Conservation (phyloP, 2,888 invertebrate genomes). For the Cerceris rybyensis region DNA sequence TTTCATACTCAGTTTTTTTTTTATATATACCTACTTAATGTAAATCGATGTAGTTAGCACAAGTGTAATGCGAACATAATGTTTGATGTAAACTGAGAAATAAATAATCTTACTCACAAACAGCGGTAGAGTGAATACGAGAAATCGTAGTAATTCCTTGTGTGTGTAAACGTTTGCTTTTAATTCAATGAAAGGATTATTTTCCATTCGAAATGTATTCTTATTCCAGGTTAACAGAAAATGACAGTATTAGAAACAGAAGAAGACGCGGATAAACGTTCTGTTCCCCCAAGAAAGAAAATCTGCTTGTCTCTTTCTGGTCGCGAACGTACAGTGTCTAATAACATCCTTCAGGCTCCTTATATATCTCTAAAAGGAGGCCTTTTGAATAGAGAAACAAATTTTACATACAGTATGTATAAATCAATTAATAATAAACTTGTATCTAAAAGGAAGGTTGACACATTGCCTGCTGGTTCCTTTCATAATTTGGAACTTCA, state of each 20-base stretch:
- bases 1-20: slow-evolving; percentile 21
- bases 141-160: neutral
- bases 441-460: neutral
- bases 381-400: slow-evolving; percentile 64
- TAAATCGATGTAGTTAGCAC: slow-evolving; percentile 4
- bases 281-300: slow-evolving; percentile 82
- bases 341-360: slow-evolving; percentile 70
- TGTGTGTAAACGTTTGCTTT: neutral
- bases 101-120: neutral
- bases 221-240: slow-evolving; percentile 81
- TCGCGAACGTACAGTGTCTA: slow-evolving; percentile 56
- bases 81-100: neutral
- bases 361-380: slow-evolving; percentile 69
- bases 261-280: slow-evolving; percentile 82
- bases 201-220: neutral
- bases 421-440: neutral
- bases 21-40: slow-evolving; percentile 15
- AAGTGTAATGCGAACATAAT: neutral
- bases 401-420: slow-evolving; percentile 70
- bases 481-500: no score
- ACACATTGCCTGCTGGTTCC: no score
- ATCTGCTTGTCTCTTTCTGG: slow-evolving; percentile 80
- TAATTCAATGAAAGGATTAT: neutral
- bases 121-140: neutral
- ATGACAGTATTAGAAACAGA: slow-evolving; percentile 83